Conservation (phyloP, 64 coral and sea anemone genomes). For the Cladopsammia gracilis region DNA sequence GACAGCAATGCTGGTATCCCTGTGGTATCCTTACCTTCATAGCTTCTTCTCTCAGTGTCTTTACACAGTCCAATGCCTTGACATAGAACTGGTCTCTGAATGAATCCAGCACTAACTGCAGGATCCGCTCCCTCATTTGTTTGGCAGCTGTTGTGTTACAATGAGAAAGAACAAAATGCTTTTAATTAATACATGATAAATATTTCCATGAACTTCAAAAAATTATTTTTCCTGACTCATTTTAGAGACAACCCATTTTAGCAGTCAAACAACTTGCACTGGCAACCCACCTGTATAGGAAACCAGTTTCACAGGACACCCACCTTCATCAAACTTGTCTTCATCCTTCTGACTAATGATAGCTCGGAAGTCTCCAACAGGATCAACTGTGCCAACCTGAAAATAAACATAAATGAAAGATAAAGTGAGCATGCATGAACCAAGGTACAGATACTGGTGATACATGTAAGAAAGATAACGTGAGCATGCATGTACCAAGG, state of each 20-base stretch:
- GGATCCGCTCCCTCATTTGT: constrained; percentile 91
- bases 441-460: no score
- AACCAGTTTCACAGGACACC: not conserved
- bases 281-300: no score
- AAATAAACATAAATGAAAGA: not conserved
- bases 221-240: no score
- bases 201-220: no score
- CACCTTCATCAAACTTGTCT: constrained; percentile 96
- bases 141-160: constrained; percentile 61
- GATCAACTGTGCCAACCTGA: constrained; percentile 96
- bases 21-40: constrained; percentile 60
- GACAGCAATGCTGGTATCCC: not conserved
- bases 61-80: constrained; percentile 88
- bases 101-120: constrained; percentile 91
- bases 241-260: no score
- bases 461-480: no score
- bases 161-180: not conserved
- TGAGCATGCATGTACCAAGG: no score
- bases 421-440: not conserved
- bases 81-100: constrained; percentile 89
- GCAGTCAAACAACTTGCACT: no score
- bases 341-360: constrained; percentile 85
- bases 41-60: constrained; percentile 75
- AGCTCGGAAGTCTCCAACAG: constrained; percentile 83
- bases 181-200: no score